Base-by-base conservation (phyloP, 2,888 invertebrate genomes). In the Hedychridium roseum region DNA sequence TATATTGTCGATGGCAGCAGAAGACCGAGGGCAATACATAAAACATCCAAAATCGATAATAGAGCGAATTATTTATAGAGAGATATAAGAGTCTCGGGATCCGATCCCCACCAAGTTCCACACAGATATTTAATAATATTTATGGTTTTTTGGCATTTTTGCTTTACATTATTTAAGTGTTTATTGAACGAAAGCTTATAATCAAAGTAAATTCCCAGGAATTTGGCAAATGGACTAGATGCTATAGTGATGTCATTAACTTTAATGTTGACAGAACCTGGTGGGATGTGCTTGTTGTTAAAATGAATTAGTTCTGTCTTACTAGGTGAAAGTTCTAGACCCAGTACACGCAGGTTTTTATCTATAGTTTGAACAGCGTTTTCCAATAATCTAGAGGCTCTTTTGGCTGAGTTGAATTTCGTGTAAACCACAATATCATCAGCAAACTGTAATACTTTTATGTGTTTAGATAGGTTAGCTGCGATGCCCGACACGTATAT, bases 51-150 rank as follows among this genome's bases (percentile, higher is more conserved):
- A 35, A 3, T 35, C 35, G 7, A 35, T 35, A 14, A 35, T 11
- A 11, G 35, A 15, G 15, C 35, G 18, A 35, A 35, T 5, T 4
- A 9, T 15, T 35, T 35, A 15, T 35, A 35, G 7, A 35, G 17
- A 7, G 35, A 14, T 15, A 35, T 7, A 11, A 35, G 17, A 11
- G 35, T 35, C 7, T 17, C 18, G 5, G 35, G 35, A 11, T 35
- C 15, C 5, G 35, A 35, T 4, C 35, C 35, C 31, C 31, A 31
- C 31, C 31, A 31, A 11, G 31, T 31, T 31, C 31, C 31, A 31
- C 31, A 12, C 14, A 35, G 18, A 17, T 15, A 35, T 15, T 38
- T 38, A 2, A 38, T 14, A 14, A 38, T 26, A 23, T 38, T 38
- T 15, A 38, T 23, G 2, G 21, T 3, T 26, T 26, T 23, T 2